Percentiles rank a stretch among this genome's conserved stretches.
Conservation (phyloP, 1,140 invertebrate species). For the Ditylenchus dipsaci region DNA sequence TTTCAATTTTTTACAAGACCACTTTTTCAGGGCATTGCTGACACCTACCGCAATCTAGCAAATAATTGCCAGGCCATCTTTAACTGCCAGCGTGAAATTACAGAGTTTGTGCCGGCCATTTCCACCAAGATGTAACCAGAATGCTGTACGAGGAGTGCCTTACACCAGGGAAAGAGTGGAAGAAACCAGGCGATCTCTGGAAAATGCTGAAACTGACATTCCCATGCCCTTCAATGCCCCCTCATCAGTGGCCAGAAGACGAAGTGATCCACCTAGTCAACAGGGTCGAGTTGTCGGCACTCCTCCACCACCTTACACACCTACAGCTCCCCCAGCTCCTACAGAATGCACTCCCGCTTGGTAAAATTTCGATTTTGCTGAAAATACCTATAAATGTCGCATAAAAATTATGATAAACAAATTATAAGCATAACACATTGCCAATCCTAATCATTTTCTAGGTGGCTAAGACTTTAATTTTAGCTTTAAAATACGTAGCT, state of each 20-base stretch:
- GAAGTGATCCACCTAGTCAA: slow-evolving; percentile 30
- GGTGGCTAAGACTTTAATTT: no score
- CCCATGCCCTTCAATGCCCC: slow-evolving; percentile 31
- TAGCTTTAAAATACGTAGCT: no score
- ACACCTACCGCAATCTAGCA: slow-evolving; percentile 39
- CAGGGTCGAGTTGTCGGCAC: slow-evolving; percentile 10
- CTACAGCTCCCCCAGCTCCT: slow-evolving; percentile 14
- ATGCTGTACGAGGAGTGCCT: slow-evolving; percentile 41
- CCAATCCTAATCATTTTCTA: no score
- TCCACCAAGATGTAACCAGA: slow-evolving; percentile 38
- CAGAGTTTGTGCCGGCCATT: slow-evolving; percentile 41
- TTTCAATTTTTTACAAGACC: background rate
- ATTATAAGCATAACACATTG: no score
- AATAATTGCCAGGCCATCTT: slow-evolving; percentile 35
- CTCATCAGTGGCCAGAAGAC: slow-evolving; percentile 18
- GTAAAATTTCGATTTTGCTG: background rate
- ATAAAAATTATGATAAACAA: no score
- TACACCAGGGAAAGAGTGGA: slow-evolving; percentile 37
- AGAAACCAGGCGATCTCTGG: slow-evolving; percentile 34
- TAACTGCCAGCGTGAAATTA: slow-evolving; percentile 43
- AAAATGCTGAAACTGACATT: slow-evolving; percentile 12
- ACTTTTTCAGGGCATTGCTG: slow-evolving; percentile 42
- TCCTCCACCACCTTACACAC: slow-evolving; percentile 39
- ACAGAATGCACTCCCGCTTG: background rate
- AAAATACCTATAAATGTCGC: background rate